Conservation (phyloP, 2,113 vertebrate species). For the Antidorcas marsupialis region DNA sequence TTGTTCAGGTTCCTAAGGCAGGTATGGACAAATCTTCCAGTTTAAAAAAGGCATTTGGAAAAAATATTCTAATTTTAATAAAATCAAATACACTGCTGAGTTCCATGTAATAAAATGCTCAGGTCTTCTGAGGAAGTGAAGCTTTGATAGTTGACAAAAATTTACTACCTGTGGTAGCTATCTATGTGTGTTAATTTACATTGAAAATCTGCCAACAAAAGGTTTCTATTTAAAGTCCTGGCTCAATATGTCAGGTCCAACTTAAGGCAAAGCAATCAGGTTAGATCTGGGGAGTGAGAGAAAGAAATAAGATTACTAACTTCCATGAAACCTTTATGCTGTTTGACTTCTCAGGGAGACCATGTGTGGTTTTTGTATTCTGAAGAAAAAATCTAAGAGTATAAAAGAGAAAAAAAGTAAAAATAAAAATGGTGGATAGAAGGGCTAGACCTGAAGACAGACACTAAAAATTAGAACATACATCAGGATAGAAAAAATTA, state of each 20-base stretch:
- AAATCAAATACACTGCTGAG: background rate
- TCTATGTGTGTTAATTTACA: background rate
- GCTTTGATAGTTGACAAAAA: background rate
- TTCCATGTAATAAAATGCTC: background rate
- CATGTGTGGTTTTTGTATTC: background rate
- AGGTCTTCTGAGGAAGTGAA: background rate
- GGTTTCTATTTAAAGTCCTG: background rate
- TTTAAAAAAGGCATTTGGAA: conserved; percentile 12
- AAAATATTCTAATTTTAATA: conserved; percentile 10
- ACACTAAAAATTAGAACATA: background rate
- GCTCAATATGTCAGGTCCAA: background rate
- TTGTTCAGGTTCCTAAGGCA: background rate
- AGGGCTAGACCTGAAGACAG: background rate
- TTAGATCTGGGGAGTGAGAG: background rate
- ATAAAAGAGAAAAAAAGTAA: background rate
- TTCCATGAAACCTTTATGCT: background rate
- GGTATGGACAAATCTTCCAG: background rate
- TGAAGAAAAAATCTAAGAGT: background rate
- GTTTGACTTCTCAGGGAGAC: background rate
- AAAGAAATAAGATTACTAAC: background rate
- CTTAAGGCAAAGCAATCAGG: background rate
- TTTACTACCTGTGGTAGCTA: background rate
- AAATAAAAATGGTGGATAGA: background rate
- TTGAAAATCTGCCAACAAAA: conserved; percentile 8
- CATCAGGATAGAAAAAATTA: background rate